Evolutionary conservation across 2,113 vertebrate genomes (phyloP).

Genomic region (Orthonyx spaldingii): DNA sequence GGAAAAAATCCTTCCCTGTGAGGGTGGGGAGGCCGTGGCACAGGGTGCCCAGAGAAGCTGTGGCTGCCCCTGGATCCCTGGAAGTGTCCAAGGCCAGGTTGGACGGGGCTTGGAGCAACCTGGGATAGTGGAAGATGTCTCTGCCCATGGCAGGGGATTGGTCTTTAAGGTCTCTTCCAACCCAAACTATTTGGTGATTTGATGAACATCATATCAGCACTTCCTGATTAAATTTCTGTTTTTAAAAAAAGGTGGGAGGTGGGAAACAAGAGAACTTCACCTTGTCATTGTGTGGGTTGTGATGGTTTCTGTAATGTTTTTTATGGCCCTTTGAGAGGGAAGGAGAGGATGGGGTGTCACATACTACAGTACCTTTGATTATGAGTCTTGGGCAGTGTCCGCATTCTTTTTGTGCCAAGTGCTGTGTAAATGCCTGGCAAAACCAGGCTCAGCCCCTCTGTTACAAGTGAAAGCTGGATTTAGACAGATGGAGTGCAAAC

Average conservation of each 20-base stretch:
- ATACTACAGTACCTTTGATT: not conserved
- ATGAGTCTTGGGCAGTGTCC: not conserved
- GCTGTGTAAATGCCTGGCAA: not conserved
- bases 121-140: fast-evolving
- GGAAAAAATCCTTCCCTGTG: fast-evolving
- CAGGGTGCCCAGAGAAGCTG: not conserved
- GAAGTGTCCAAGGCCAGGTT: not conserved
- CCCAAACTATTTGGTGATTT: not conserved
- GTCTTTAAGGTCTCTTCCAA: not conserved
- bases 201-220: fast-evolving
- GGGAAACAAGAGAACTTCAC: not conserved
- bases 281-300: not conserved
- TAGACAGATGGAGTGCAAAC: not conserved
- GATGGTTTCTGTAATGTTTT: not conserved
- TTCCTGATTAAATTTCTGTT: not conserved
- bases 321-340: not conserved
- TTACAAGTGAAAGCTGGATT: not conserved
- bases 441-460: not conserved
- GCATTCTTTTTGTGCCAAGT: not conserved
- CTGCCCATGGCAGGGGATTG: not conserved
- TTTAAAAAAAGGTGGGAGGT: not conserved
- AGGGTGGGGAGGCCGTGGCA: not conserved
- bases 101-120: fast-evolving
- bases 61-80: not conserved
- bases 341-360: not conserved